Conservation (phyloP, 2,113 vertebrate genomes). For the Nothocercus nigrocapillus region DNA sequence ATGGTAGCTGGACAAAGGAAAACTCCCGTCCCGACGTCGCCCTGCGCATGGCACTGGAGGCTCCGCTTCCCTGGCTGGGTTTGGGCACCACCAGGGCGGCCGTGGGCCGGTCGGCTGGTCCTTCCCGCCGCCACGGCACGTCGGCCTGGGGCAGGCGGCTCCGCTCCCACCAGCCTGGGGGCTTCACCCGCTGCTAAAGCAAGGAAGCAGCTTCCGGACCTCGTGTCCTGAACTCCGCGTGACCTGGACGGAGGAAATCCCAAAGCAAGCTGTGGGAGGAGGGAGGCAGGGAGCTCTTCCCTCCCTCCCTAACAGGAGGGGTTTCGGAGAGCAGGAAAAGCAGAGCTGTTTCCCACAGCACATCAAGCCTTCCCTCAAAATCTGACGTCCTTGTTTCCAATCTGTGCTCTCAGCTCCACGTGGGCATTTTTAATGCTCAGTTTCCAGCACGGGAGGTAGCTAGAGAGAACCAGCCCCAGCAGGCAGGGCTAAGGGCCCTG, state of each 20-base stretch:
- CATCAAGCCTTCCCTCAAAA: background rate
- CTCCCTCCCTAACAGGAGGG: background rate
- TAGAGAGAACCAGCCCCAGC: no score
- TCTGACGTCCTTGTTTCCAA: background rate
- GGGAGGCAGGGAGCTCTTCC: background rate
- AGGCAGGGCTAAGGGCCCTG: no score
- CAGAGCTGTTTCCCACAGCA: no score
- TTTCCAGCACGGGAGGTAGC: no score
- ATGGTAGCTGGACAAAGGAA: conserved; percentile 16
- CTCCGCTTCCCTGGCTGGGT: background rate
- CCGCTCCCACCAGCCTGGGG: no score
- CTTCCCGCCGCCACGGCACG: background rate
- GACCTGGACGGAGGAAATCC: background rate
- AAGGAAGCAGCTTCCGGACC: background rate
- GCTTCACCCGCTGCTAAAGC: no score
- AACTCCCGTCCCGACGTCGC: background rate
- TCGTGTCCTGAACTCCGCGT: background rate
- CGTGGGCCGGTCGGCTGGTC: background rate
- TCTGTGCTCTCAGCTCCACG: no score
- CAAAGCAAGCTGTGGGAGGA: background rate
- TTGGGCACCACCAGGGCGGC: rapidly evolving
- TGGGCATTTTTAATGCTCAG: background rate
- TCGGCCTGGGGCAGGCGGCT: no score
- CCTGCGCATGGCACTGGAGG: rapidly evolving
- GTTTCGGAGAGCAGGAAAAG: background rate